phyloP scores from a whole-genome alignment of 2,113 vertebrate genomes.

The Loxodonta africana region DNA sequence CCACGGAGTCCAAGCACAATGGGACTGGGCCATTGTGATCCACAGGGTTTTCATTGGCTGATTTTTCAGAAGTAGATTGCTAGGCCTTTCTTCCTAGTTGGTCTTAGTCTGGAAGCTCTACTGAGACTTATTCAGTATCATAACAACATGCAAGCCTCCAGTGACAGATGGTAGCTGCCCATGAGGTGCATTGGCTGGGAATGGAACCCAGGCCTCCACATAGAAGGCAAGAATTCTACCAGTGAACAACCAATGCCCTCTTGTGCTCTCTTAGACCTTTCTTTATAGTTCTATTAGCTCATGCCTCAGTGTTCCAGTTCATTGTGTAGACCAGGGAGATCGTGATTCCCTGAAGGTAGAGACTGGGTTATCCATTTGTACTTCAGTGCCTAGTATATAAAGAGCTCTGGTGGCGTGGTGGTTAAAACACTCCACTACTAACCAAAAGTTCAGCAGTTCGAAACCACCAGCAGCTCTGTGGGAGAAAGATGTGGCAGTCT shows the following conservation, averaged over 20 bases:
- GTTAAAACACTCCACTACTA: no score
- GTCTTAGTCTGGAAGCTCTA: neutral
- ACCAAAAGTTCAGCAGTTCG: no score
- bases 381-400: neutral
- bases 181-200: neutral
- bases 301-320: neutral
- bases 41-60: neutral
- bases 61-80: neutral
- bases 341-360: neutral
- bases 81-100: neutral
- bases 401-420: no score
- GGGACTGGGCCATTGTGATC: neutral
- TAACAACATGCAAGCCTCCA: neutral
- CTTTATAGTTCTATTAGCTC: neutral
- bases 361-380: neutral
- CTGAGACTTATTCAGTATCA: neutral
- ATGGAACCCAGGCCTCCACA: neutral
- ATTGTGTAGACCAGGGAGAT: neutral
- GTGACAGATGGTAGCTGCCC: neutral
- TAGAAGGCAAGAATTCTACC: neutral
- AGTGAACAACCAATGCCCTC: neutral
- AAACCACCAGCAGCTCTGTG: no score
- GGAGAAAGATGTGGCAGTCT: no score
- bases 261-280: neutral
- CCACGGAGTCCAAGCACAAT: neutral